phyloP scores from a whole-genome alignment of 2,113 vertebrate species.

The Etheostoma cragini region DNA sequence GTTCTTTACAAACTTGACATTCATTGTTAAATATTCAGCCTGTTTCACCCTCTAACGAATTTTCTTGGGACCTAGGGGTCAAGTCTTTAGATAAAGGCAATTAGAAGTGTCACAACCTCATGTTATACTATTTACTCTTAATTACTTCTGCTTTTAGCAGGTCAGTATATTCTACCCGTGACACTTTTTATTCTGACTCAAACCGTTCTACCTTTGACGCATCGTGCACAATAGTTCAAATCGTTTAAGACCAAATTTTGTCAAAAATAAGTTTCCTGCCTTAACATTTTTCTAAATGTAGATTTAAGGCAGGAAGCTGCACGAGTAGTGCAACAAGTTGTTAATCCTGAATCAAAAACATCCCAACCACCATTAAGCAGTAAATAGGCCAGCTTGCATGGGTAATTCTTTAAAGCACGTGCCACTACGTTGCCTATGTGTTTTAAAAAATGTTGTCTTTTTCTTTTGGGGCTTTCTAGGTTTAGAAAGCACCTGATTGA shows the following conservation, averaged over 20 bases:
- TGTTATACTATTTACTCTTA: conserved; percentile 76
- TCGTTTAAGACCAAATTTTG: conserved; percentile 2
- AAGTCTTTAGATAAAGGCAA: conserved; percentile 80
- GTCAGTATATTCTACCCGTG: conserved; percentile 39
- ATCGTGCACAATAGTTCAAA: not conserved
- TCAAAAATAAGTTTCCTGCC: not conserved
- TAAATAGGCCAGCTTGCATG: not conserved
- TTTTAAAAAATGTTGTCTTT: not conserved
- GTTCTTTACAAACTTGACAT: conserved; percentile 75
- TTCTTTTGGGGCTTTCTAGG: not conserved
- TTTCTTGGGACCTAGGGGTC: conserved; percentile 67
- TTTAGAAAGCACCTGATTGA: conserved; percentile 40
- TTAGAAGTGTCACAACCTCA: conserved; percentile 74
- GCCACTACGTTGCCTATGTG: not conserved
- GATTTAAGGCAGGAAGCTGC: not conserved
- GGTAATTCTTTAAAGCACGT: conserved; percentile 9
- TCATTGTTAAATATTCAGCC: conserved; percentile 67
- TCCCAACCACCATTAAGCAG: conserved; percentile 3
- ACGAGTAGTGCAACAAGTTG: not conserved
- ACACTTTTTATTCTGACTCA: conserved; percentile 41
- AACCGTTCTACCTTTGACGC: conserved; percentile 43
- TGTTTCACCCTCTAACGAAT: conserved; percentile 74
- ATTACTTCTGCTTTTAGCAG: conserved; percentile 68
- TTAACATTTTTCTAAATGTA: not conserved
- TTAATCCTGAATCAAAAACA: not conserved